Base-by-base conservation (phyloP, 1,140 invertebrate species). In the Achroia grisella region DNA sequence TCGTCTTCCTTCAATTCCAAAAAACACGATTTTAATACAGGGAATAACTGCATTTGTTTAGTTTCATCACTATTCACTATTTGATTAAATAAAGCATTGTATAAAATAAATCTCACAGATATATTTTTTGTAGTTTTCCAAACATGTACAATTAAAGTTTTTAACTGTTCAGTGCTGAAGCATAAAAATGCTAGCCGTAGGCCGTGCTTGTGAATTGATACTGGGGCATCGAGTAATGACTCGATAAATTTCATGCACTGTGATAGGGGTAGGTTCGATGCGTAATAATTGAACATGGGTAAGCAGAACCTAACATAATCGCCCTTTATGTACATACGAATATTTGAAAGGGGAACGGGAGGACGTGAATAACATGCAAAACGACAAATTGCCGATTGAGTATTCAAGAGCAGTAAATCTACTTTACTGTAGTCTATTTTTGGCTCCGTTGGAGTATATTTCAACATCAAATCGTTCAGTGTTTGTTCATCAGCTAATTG, bases 151-250 rank as follows among this genome's bases (percentile, higher is more conserved):
- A 77, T 30, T 4, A 77, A 36, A 11, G 53, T 57, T 12, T 52
- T 67, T 28, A 77, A 57, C 14, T 64, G 35, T 15, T 67, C 58
- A n/a, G 27, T 32, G 30, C 33, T 48, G 23, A 65, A 77, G 36
- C 57, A 63, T 39, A 61, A 12, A 36, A 77, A 81, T 17, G 74
- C 74, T 28, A 72, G 49, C 4, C 73, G 58, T 11, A 81, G 42
- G 5, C 67, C 68, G 45, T 75, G 74, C 45, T 79, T 79, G 49
- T 77, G 74, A 6, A 77, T 44, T 1, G 71, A 75, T 4, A 75
- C 43, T 2, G 75, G 73, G 4, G 46, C 31, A n/a, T 75, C 39
- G 29, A 82, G 35, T 10, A 69, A 42, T 10, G 51, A 45, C 30
- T 64, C 48, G 8, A 73, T 59, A 39, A 79, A 82, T 36, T 71